Base-by-base conservation (phyloP, 1,140 invertebrate species). In the Papilio xuthus region DNA sequence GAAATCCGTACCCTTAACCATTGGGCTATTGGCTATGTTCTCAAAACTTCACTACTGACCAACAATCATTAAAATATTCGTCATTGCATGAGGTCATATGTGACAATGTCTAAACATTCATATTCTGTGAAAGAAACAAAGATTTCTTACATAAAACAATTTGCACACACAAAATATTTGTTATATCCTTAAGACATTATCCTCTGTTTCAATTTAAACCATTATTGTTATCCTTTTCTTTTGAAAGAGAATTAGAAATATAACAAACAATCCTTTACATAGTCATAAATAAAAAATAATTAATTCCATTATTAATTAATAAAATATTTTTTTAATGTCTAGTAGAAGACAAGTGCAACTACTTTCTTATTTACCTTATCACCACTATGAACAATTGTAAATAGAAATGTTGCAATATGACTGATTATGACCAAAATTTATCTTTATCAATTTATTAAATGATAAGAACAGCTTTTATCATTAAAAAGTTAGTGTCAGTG, bases 381-480 rank as follows among this genome's bases (percentile, higher is more conserved):
- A 37, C 7, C 32, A 37, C 18, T n/a, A 53, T 2, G 18, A 6
- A n/a, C 4, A 1, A 53, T 8, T 63, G 12, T 26, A 73, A 28
- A 76, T 18, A 53, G 18, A 70, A 7, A 70, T 70, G 32, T 69
- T 73, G 44, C 50, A 53, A 32, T 56, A 53, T 28, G 28, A 74
- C 50, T 32, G 47, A 75, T 75, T 47, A 50, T 23, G 3, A 63
- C 37, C 20, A 37, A 75, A 42, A 76, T 76, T 76, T 63, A n/a
- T 60, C 15, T 32, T 76, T 76, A 76, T 76, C 74, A 41, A 76
- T 26, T 15, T 60, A 76, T 60, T 63, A 60, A 60, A 63, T 76
- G 71, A 73, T 73, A 73, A 76, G 20, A 50, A 41, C n/a, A 63
- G 12, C 4, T 42, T 76, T 76, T 60, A 76, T 76, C 28, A 26